Evolutionary conservation across 2,888 invertebrate genomes (phyloP), one percentile per base, ranked within the genome.

Genomic region (Eumacrocentrus americanus): DNA sequence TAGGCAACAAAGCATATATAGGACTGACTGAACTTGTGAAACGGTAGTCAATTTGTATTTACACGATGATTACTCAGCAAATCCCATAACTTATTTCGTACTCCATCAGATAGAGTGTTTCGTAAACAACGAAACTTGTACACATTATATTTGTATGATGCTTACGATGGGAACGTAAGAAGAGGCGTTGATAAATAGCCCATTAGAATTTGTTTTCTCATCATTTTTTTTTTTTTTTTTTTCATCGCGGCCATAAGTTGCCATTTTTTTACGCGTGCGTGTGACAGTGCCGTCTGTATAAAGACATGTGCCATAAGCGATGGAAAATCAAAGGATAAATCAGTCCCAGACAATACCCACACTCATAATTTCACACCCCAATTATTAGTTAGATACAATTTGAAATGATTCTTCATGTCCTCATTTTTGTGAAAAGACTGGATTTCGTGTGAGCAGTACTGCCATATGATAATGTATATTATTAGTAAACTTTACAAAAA

Each of bases 381-480:
- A 11, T 14, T 12, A 12, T 22, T 23, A 5, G n/a, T 7, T 46
- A 25, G 7, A 23, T n/a, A 46, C 20, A 7, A n/a, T n/a, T n/a
- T n/a, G n/a, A n/a, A n/a, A n/a, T n/a, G n/a, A n/a, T n/a, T n/a
- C n/a, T n/a, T n/a, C n/a, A n/a, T n/a, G n/a, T 23, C 7, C 12
- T 25, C 20, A 22, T 22, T 22, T 46, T 46, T 6, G 20, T 7
- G 2, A 47, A 12, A 48, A 55, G 60, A 60, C 52, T 60, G 60
- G 23, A 25, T 50, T 42, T 37, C 11, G 12, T 23, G 52, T 42
- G 44, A 64, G 42, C 47, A 65, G 60, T 59, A 70, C 68, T 72
- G 70, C 71, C 70, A 69, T 67, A 68, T 60, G 60, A 60, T 53
- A 59, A 64, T 60, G 62, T 58, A 62, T 34, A 65, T 57, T 63